Evolutionary conservation across 2,113 vertebrate genomes (phyloP), one percentile per base, ranked within the genome.

Genomic region (Phainopepla nitens): DNA sequence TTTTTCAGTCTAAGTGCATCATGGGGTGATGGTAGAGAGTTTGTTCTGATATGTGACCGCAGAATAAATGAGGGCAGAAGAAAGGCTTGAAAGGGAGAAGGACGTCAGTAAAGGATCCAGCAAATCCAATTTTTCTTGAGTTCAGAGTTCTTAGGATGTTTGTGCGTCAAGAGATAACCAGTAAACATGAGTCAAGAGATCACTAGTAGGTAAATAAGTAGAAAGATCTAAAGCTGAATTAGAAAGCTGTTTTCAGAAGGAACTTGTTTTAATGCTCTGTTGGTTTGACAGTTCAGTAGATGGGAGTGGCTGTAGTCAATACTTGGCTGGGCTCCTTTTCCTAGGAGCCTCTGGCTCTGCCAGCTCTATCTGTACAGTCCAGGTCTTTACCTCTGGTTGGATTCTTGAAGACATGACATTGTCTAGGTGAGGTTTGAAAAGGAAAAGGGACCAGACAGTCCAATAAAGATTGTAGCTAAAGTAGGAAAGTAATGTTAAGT

Each of bases 261-360:
- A 93, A 25, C 47, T 44, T 95, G 60, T 93, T 97, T 96, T 45
- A 87, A 85, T 84, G 57, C 58, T 50, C 27, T 68, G 61, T 60
- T 51, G 42, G 85, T 91, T 72, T 97, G 96, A 56, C 90, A 89
- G 96, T 95, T 97, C 79, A 81, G 31, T 95, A 33, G 85, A 77
- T 9, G 79, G 96, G 96, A 96, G 96, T 78, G 96, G 78, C 97
- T 96, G 91, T 94, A 97, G 45, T 87, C 66, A 96, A 64, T 89
- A 79, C 94, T 95, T 78, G 87, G 31, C 68, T 90, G 7, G 87
- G 76, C 58, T 86, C 29, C 42, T 89, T 93, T 64, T 96, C 65
- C 53, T 42, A 47, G 62, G 93, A 91, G 42, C 90, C 75, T 60
- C 16, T 78, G 9, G 19, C 82, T 83, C 50, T 84, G 90, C 68